Conservation (phyloP, 2,797 vertebrate genomes). For the Smutsia temminckii region DNA sequence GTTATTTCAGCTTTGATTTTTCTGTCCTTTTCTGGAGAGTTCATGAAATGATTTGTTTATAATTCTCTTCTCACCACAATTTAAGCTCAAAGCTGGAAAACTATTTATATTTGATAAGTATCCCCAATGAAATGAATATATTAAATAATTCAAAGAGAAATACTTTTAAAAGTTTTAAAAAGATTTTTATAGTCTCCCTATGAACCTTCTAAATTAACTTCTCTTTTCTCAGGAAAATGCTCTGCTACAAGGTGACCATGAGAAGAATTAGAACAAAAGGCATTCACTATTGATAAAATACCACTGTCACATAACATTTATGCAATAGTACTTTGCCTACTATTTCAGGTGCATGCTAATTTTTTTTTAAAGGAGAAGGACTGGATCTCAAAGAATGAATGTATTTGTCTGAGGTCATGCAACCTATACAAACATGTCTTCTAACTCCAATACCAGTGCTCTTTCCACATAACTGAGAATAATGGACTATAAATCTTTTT, state of each 20-base stretch:
- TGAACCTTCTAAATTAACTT: conserved; percentile 18
- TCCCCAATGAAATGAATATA: conserved; percentile 27
- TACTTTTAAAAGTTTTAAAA: not conserved
- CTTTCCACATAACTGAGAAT: conserved; percentile 4
- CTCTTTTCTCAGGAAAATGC: conserved; percentile 1
- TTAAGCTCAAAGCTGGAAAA: conserved; percentile 27
- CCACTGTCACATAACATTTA: not conserved
- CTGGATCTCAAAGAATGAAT: not conserved
- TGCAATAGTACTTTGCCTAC: not conserved
- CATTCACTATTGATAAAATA: conserved; percentile 21
- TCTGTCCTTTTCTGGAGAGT: not conserved
- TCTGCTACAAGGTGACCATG: conserved; percentile 3
- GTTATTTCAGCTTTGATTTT: conserved; percentile 37
- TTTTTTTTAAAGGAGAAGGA: not conserved
- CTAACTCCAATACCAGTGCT: not conserved
- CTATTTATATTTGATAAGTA: conserved; percentile 8
- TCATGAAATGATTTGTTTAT: conserved; percentile 42
- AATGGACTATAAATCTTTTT: not conserved
- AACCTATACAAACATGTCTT: not conserved
- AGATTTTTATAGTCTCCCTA: not conserved
- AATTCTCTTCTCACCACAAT: not conserved
- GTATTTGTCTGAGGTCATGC: not conserved
- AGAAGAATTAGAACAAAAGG: conserved; percentile 11
- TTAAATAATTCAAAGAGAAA: conserved; percentile 28
- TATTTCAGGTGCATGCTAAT: not conserved